These are phyloP conservation scores for Manis pentadactyla DNA, from an alignment of 2,797 vertebrate species.

Conservation along the genomic window DNA sequence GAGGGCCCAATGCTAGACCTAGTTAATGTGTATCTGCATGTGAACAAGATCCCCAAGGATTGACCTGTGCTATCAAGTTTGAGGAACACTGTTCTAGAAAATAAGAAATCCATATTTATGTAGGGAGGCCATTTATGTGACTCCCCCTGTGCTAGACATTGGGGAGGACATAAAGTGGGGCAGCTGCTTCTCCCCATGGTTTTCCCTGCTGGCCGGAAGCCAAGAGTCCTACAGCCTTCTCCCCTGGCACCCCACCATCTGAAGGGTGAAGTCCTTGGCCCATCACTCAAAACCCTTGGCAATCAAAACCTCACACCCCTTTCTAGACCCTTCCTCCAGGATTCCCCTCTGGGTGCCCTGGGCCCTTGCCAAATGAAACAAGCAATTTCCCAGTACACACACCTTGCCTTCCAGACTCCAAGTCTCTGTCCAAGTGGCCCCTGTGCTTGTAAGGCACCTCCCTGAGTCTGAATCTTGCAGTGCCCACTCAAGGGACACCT, in stretches of 20 bases:
- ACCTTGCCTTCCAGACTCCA: accelerated
- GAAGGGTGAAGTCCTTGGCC: neutral
- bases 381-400: neutral
- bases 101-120: neutral
- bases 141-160: neutral
- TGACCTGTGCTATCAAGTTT: neutral
- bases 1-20: neutral
- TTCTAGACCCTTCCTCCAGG: neutral
- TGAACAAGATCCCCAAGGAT: neutral
- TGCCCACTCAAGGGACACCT: neutral
- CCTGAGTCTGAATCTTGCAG: neutral
- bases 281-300: neutral
- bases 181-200: neutral
- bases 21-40: neutral
- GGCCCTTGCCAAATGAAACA: neutral
- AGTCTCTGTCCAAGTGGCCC: neutral
- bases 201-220: neutral
- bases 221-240: neutral
- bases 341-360: too few relatives aligned
- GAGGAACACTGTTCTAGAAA: neutral
- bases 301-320: neutral
- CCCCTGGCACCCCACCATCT: neutral
- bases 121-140: neutral
- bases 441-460: neutral
- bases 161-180: neutral